phyloP scores from a whole-genome alignment of 2,113 vertebrate species.

The Myodes glareolus region DNA sequence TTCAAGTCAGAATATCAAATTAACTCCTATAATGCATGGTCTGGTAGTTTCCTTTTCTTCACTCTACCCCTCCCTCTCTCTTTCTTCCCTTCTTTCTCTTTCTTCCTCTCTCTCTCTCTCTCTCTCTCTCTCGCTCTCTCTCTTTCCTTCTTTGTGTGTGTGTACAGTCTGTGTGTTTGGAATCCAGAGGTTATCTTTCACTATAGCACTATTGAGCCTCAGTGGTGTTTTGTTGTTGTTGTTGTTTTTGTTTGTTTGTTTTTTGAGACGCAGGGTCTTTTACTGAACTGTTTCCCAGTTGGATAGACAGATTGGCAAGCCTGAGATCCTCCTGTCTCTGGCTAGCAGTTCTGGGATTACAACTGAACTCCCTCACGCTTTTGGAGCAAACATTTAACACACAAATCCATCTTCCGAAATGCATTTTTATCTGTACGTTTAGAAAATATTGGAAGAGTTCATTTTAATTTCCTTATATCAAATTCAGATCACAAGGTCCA shows the following conservation, averaged over 20 bases:
- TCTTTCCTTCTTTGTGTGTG: background rate
- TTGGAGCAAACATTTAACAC: background rate
- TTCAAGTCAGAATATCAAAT: constrained; percentile 8
- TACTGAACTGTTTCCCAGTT: background rate
- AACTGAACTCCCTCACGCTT: background rate
- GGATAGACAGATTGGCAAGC: background rate
- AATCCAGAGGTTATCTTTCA: background rate
- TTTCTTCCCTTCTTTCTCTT: background rate
- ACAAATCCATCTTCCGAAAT: background rate
- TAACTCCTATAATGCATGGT: background rate
- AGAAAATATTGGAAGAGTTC: background rate
- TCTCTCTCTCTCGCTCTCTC: background rate
- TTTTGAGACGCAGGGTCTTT: background rate
- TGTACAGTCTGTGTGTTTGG: background rate
- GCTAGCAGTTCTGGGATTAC: too few relatives aligned
- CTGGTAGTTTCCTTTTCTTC: background rate
- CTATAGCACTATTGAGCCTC: background rate
- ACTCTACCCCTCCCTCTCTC: background rate
- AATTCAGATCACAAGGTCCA: background rate
- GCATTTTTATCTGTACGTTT: background rate
- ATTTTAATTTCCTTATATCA: background rate
- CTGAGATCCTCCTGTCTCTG: background rate
- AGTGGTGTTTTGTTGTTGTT: too few relatives aligned
- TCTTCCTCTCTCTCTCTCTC: background rate
- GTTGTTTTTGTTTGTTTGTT: background rate